A percentile compares a stretch with the other conserved stretches of the same genome.
These are phyloP conservation scores for Euschistus heros DNA, from an alignment of 1,140 invertebrate species.

Conservation along the genomic window DNA sequence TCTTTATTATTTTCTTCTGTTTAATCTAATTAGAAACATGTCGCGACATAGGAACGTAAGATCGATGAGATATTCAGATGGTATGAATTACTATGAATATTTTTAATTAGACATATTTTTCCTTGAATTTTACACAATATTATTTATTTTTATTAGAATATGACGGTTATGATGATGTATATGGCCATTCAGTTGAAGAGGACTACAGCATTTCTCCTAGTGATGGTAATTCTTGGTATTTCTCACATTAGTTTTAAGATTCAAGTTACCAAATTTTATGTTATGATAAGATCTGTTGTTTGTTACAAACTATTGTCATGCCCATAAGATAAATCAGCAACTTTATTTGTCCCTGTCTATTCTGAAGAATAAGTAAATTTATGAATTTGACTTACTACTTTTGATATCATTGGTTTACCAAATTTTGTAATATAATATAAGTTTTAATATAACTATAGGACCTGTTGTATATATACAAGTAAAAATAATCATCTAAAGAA, in stretches of 20 bases:
- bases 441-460: too few relatives aligned
- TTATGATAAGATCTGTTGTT: too few relatives aligned
- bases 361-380: too few relatives aligned
- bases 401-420: too few relatives aligned
- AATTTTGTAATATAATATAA: too few relatives aligned
- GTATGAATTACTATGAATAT: slow-evolving; percentile 33
- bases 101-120: neutral
- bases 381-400: too few relatives aligned
- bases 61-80: slow-evolving; percentile 61
- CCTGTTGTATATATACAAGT: too few relatives aligned
- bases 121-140: slow-evolving; percentile 24
- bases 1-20: too few relatives aligned
- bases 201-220: slow-evolving; percentile 81
- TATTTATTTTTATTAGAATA: slow-evolving; percentile 51
- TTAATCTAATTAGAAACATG: slow-evolving; percentile 38
- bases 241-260: too few relatives aligned
- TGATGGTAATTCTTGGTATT: slow-evolving; percentile 43
- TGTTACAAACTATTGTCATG: neutral
- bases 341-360: too few relatives aligned
- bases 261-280: neutral
- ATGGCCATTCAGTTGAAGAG: slow-evolving; percentile 85
- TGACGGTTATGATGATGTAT: slow-evolving; percentile 82
- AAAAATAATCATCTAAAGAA: too few relatives aligned
- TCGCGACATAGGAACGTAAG: slow-evolving; percentile 66
- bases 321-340: too few relatives aligned